Evolutionary conservation across 2,113 vertebrate species (phyloP).

Genomic region (Lophotis ruficrista): DNA sequence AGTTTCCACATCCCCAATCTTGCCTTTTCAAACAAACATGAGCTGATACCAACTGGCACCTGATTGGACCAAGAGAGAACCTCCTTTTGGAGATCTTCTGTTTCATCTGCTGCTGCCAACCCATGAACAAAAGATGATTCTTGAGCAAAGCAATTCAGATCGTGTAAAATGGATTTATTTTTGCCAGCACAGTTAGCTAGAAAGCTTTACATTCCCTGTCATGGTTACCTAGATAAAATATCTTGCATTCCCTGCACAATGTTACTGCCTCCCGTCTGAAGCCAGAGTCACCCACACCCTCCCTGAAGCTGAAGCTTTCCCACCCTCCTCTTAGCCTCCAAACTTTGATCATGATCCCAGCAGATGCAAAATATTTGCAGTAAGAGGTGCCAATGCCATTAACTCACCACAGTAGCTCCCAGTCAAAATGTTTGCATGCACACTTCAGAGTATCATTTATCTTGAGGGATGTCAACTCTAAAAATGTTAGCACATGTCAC

Average conservation of each 20-base stretch:
- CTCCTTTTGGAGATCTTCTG: not conserved
- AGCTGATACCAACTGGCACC: not conserved
- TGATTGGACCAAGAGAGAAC: accelerated
- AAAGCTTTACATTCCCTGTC: not conserved
- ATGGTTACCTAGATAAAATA: not conserved
- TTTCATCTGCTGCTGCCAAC: not conserved
- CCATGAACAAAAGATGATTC: not conserved
- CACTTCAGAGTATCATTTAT: conserved; percentile 78
- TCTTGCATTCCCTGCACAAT: not conserved
- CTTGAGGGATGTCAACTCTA: conserved; percentile 80
- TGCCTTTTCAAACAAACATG: not conserved
- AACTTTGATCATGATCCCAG: conserved; percentile 17
- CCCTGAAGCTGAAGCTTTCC: not conserved
- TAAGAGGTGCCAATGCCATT: conserved; percentile 2
- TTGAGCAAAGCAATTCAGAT: not conserved
- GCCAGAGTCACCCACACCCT: not conserved
- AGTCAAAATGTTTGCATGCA: conserved; percentile 75
- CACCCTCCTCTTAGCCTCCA: not conserved
- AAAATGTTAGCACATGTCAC: conserved; percentile 82
- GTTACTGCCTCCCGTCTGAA: not conserved
- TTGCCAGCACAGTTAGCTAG: not conserved
- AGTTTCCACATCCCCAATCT: not conserved
- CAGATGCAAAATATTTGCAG: conserved; percentile 48
- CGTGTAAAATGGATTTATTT: not conserved
- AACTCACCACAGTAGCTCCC: not conserved